Evolutionary conservation across 2,888 invertebrate species (phyloP), one percentile per base, ranked within the genome.

Genomic region (Pimpla rufipes): DNA sequence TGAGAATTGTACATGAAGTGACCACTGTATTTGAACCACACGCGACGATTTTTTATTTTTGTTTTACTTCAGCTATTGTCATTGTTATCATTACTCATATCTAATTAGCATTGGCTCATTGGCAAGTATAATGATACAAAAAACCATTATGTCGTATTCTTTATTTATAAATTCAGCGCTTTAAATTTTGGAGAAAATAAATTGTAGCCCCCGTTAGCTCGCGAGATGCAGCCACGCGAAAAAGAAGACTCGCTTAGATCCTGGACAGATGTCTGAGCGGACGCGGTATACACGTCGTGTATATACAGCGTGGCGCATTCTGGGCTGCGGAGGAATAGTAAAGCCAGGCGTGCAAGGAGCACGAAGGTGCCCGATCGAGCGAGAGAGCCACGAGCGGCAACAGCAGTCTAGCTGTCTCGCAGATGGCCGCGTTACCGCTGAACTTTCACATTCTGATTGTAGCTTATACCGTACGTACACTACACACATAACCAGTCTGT

Each of bases 391-490:
- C 66, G 77, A 75, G 83, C 84, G 18, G 8, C 40, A 62, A 16
- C 62, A 37, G 16, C 59, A 59, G 29, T 84, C 84, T 85, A 79
- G 84, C 82, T 79, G 85, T 81, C 83, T 86, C 85, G 84, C 85
- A 81, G 88, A 87, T 90, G 89, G 89, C 88, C 90, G 90, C 89
- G 90, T 91, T 90, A 89, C 91, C 83, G 88, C 87, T 92, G 89
- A 92, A 92, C 92, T 92, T 92, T 92, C 92, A 92, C 92, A 92
- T 92, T 92, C 91, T 92, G 90, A 90, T 90, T 89, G 87, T 86
- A 77, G 70, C 79, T 73, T 76, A 76, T 70, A 74, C 62, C 62
- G 55, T 29, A 70, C 40, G 45, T 50, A 59, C 50, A 68, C 16
- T 37, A 70, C 35, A 62, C 16, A 67, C 23, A 29, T 47, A 50